phyloP scores from a whole-genome alignment of 2,113 vertebrate genomes.

The Myxocyprinus asiaticus region DNA sequence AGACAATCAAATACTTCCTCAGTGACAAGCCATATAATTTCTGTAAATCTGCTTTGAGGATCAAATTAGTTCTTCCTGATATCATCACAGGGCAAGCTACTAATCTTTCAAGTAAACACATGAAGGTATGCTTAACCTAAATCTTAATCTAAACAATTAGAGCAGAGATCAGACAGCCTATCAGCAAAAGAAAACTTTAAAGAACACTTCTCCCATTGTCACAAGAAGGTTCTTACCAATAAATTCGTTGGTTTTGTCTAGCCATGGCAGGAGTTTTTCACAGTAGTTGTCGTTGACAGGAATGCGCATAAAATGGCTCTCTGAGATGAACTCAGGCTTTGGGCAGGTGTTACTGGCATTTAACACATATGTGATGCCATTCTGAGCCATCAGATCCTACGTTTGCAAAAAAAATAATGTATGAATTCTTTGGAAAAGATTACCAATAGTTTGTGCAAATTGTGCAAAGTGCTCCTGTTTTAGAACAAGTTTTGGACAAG shows the following conservation, averaged over 20 bases:
- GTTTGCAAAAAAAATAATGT: neutral
- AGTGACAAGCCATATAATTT: conserved; percentile 29
- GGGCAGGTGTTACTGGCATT: conserved; percentile 98
- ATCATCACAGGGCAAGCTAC: conserved; percentile 18
- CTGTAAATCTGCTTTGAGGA: conserved; percentile 6
- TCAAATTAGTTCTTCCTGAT: conserved; percentile 40
- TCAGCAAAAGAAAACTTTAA: no score
- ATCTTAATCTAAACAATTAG: neutral
- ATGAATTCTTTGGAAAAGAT: neutral
- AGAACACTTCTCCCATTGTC: neutral
- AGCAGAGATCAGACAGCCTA: no score
- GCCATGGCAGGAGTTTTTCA: conserved; percentile 94
- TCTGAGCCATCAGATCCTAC: conserved; percentile 94
- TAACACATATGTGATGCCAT: conserved; percentile 94
- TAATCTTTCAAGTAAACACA: conserved; percentile 32
- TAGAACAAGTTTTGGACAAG: neutral
- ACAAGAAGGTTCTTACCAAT: conserved; percentile 79
- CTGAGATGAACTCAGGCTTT: conserved; percentile 96
- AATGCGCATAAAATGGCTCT: conserved; percentile 97
- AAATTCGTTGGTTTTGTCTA: conserved; percentile 96
- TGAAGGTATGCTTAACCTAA: neutral
- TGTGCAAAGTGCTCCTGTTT: no score
- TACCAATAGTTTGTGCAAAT: no score
- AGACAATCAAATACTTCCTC: conserved; percentile 44
- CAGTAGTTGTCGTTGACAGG: conserved; percentile 98